Conservation (phyloP, 2,797 vertebrate species). For the Acipenser ruthenus region DNA sequence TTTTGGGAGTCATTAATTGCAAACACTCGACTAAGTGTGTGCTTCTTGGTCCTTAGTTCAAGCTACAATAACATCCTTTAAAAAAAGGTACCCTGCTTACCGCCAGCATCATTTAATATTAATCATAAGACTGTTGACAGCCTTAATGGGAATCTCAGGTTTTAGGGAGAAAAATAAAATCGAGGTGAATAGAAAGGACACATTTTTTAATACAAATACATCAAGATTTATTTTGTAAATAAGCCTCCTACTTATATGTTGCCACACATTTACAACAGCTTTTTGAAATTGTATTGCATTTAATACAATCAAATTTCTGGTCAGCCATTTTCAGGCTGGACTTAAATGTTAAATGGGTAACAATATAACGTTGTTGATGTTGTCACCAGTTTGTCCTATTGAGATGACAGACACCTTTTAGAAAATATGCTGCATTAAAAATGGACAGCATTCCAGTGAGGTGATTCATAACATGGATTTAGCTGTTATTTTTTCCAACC, state of each 20-base stretch:
- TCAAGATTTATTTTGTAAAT: conserved; percentile 21
- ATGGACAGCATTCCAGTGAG: too few relatives aligned
- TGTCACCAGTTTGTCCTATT: too few relatives aligned
- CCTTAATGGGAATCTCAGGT: conserved; percentile 21
- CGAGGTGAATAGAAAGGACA: conserved; percentile 19
- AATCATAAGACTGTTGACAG: conserved; percentile 8
- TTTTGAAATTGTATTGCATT: too few relatives aligned
- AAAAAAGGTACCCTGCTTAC: conserved; percentile 17
- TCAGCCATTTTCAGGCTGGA: too few relatives aligned
- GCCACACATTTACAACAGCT: too few relatives aligned
- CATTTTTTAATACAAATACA: conserved; percentile 2
- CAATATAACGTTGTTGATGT: too few relatives aligned
- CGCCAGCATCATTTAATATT: conserved; percentile 9
- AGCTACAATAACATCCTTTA: conserved; percentile 36
- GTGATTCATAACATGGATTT: too few relatives aligned
- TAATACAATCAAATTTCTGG: too few relatives aligned
- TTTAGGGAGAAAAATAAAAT: neutral
- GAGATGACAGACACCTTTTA: too few relatives aligned
- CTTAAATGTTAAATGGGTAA: too few relatives aligned
- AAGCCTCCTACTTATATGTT: too few relatives aligned
- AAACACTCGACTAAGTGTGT: conserved; percentile 32
- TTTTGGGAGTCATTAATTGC: conserved; percentile 57
- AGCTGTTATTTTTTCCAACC: neutral
- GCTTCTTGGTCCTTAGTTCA: conserved; percentile 35
- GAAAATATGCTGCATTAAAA: too few relatives aligned